Evolutionary conservation across 2,113 vertebrate species (phyloP), one percentile per base, ranked within the genome.

Genomic region (Charina bottae): DNA sequence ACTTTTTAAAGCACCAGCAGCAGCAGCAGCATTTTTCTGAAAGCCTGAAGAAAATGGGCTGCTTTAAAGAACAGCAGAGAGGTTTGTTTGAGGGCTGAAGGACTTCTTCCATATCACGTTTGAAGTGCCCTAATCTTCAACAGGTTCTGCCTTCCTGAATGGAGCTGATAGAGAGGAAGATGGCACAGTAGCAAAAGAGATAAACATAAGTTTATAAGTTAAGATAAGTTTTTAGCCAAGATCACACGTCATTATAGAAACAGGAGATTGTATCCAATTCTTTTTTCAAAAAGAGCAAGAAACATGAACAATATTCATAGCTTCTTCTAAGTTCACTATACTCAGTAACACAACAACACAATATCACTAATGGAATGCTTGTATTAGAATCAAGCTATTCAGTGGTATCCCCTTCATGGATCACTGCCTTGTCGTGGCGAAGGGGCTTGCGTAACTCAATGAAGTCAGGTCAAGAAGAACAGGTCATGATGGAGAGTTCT

Each of bases 251-350:
- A 83, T 62, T 6, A 0, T 0, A 4, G 55, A 88, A 89, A 93
- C 0, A 88, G 90, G 90, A 93, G 93, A 93, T 90, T 13, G 15
- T 24, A 91, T 46, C 55, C 24, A 42, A 6, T 58, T 58, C 17
- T 33, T 78, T 78, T 78, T 72, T 19, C 0, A 17, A 33, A 93
- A 84, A 94, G 68, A 84, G 90, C 26, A 94, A 92, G 92, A 90
- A 21, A n/a, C n/a, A n/a, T n/a, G n/a, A n/a, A n/a, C 8, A 85
- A 37, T 28, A 72, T 26, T 90, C 72, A 89, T 84, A 87, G 89
- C 90, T 92, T 53, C 3, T 90, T 15, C 19, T 91, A 60, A 7
- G 17, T 26, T 23, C 24, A 62, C 23, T 89, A 49, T 26, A 4
- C 90, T 85, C 8, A 53, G 56, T 85, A 55, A 72, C 2, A n/a